Evolutionary conservation across 2,797 vertebrate species (phyloP).

Genomic region (Serranus cabrilla): DNA sequence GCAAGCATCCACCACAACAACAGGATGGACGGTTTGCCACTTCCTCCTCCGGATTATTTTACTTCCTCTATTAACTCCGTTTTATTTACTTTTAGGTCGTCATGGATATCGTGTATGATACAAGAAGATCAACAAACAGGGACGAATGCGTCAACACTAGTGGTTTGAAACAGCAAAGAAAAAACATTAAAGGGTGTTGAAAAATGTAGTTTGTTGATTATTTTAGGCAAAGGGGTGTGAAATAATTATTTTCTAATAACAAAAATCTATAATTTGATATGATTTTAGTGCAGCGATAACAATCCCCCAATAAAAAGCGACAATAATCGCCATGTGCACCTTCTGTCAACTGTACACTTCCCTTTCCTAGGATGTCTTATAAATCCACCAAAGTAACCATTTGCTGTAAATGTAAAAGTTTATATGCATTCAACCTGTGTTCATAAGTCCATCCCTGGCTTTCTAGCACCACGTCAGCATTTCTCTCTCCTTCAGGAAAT

Average conservation of each 20-base stretch:
- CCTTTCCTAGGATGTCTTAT: slow-evolving; percentile 11
- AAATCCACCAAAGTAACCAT: slow-evolving; percentile 21
- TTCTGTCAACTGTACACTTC: neutral
- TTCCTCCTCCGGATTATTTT: slow-evolving; percentile 76
- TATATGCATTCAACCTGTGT: slow-evolving; percentile 1
- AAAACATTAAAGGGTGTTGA: neutral
- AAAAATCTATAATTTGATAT: neutral
- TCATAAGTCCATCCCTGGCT: slow-evolving; percentile 5
- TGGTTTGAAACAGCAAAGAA: neutral
- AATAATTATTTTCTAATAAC: neutral
- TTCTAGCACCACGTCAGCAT: slow-evolving; percentile 22
- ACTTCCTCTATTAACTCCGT: slow-evolving; percentile 77
- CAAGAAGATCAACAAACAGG: slow-evolving; percentile 42
- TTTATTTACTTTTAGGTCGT: slow-evolving; percentile 67
- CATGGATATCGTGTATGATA: slow-evolving; percentile 55
- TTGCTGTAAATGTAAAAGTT: slow-evolving; percentile 35
- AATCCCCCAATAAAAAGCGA: neutral
- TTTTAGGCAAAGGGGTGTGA: neutral
- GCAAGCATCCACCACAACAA: slow-evolving; percentile 76
- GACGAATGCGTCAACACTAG: neutral
- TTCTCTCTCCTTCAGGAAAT: slow-evolving; percentile 29
- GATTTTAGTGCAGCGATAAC: neutral
- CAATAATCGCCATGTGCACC: neutral
- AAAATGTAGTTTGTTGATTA: neutral
- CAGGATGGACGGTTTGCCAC: slow-evolving; percentile 78